These are phyloP conservation scores for Misgurnus mizolepis DNA, from an alignment of 2,113 vertebrate species.

Conservation along the genomic window DNA sequence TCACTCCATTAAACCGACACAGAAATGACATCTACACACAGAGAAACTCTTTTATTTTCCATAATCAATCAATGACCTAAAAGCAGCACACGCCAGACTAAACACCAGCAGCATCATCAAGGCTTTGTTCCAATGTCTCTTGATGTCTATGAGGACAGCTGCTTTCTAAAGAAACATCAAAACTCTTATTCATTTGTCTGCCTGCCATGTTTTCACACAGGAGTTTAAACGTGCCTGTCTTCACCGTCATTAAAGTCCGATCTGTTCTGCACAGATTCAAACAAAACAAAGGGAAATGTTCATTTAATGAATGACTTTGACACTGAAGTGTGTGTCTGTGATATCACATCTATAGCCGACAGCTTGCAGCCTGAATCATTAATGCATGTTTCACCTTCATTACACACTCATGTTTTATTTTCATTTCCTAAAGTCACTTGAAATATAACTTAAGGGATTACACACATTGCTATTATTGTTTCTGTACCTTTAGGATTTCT, in stretches of 20 bases:
- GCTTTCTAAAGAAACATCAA: too few relatives aligned
- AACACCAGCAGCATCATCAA: background rate
- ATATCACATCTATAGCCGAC: too few relatives aligned
- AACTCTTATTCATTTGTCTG: background rate
- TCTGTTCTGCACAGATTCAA: slow-evolving; percentile 4
- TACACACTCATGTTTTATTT: too few relatives aligned
- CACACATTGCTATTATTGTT: too few relatives aligned
- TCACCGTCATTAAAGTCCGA: slow-evolving; percentile 17
- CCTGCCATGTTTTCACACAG: slow-evolving; percentile 22
- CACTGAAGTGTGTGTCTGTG: too few relatives aligned
- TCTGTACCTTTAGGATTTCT: too few relatives aligned
- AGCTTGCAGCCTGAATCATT: too few relatives aligned
- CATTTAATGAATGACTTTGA: background rate
- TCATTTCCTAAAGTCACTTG: too few relatives aligned
- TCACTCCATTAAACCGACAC: background rate
- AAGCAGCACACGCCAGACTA: slow-evolving; percentile 15
- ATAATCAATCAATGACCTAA: background rate
- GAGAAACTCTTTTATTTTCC: background rate
- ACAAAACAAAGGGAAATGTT: background rate
- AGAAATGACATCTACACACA: background rate
- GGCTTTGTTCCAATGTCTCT: too few relatives aligned
- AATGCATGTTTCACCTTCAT: too few relatives aligned
- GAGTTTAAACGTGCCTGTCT: background rate
- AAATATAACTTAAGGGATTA: too few relatives aligned
- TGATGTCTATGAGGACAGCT: too few relatives aligned